These are phyloP conservation scores for Itoplectis maculator DNA, from an alignment of 2,888 invertebrate genomes.

Conservation along the genomic window DNA sequence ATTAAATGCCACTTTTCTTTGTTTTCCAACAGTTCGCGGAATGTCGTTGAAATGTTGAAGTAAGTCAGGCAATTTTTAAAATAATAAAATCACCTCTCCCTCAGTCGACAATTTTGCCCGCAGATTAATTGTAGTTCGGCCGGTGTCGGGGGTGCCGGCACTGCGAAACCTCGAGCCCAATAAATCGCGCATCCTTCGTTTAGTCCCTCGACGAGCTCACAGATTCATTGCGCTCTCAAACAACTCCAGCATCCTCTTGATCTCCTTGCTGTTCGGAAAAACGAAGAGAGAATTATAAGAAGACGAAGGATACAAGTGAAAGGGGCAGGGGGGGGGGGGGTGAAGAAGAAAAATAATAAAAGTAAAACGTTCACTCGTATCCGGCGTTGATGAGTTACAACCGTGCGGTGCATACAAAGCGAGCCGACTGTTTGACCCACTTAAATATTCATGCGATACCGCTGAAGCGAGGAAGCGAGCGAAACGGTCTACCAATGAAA, in stretches of 20 bases:
- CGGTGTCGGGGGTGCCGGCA: neutral
- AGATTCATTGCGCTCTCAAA: conserved; percentile 82
- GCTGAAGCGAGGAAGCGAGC: neutral
- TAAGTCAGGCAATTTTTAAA: neutral
- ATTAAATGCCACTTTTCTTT: neutral
- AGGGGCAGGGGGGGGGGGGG: conserved; percentile 9
- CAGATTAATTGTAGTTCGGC: neutral
- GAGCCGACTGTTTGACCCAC: conserved; percentile 61
- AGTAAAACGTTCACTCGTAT: conserved; percentile 38
- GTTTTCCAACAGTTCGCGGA: neutral
- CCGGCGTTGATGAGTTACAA: conserved; percentile 46
- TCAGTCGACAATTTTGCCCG: neutral
- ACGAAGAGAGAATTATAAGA: neutral
- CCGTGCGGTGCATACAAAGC: conserved; percentile 46
- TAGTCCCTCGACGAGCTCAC: conserved; percentile 63
- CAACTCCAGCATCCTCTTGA: conserved; percentile 82
- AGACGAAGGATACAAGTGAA: conserved; percentile 12
- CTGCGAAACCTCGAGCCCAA: conserved; percentile 8
- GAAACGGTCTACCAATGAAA: conserved; percentile 50
- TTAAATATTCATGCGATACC: conserved; percentile 58
- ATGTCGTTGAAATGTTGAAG: neutral
- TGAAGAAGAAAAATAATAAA: conserved; percentile 3
- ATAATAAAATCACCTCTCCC: neutral
- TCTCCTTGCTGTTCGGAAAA: conserved; percentile 79
- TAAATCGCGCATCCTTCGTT: neutral